Evolutionary conservation across 2,888 invertebrate species (phyloP).

Genomic region (Leuctra nigra): DNA sequence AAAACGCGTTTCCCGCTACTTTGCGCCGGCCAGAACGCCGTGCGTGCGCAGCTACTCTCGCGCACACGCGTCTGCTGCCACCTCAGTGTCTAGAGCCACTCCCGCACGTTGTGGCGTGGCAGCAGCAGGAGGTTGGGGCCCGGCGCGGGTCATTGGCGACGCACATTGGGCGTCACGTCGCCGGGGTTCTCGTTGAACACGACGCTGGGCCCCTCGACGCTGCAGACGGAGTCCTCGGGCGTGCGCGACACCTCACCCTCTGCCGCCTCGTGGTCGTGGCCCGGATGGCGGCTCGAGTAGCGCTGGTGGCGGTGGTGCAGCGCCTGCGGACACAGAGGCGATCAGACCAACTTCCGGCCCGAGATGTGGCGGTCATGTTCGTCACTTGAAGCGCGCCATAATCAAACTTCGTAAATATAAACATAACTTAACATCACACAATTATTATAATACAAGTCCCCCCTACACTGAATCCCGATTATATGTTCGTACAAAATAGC

Average conservation of each 20-base stretch:
- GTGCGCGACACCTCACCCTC: constrained; percentile 78
- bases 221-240: constrained; percentile 87
- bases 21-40: constrained; percentile 1
- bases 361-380: too few species aligned
- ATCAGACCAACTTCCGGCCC: background rate
- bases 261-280: constrained; percentile 49
- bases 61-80: background rate
- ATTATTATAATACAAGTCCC: too few species aligned
- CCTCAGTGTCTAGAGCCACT: constrained; percentile 21
- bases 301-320: constrained; percentile 61
- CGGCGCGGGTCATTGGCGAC: background rate
- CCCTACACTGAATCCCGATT: too few species aligned
- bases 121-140: background rate
- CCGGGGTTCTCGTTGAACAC: constrained; percentile 37
- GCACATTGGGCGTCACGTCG: constrained; percentile 26
- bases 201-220: constrained; percentile 65
- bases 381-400: too few species aligned
- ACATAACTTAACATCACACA: too few species aligned
- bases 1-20: background rate
- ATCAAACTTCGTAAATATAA: too few species aligned
- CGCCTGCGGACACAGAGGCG: constrained; percentile 55
- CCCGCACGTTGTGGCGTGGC: constrained; percentile 18
- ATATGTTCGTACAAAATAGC: too few species aligned
- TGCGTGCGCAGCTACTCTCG: background rate
- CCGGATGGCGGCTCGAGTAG: constrained; percentile 41